Base-by-base conservation (phyloP, 2,888 invertebrate genomes). In the Cosmia pyralina region DNA sequence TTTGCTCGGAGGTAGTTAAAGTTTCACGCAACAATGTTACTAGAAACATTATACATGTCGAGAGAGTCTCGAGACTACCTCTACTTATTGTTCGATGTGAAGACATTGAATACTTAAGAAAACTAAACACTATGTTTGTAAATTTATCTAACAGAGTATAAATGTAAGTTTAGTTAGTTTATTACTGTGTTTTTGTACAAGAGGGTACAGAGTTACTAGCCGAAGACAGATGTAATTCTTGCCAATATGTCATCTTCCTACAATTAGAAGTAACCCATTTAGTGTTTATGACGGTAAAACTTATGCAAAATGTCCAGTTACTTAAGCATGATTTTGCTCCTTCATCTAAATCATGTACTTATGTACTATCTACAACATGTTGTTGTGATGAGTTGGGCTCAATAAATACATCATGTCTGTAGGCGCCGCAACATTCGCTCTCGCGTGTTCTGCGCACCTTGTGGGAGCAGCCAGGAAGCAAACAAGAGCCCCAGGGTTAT, bases 381-480 rank as follows among this genome's bases (percentile, higher is more conserved):
- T 72, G 69, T 69, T 69, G 55, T 70, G 72, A 69, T 59, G 68
- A 72, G 53, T 73, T 71, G 52, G 46, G 86, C 71, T 84, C 86
- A 86, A 90, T 93, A 93, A 93, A 93, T 92, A 93, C 90, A 88
- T 93, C 92, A 90, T 93, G 90, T 92, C 92, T 93, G 87, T 87
- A 89, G 92, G 92, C 92, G 91, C 88, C 87, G 91, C 90, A 93
- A 92, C 90, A 92, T 89, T 88, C 87, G 84, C 86, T 86, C 85
- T 90, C 83, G 90, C 90, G 88, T 92, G 90, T 90, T 90, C 81
- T 88, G 88, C 90, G 92, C 92, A 93, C 92, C 93, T 94, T 91
- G 90, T 88, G 87, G 71, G 70, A 77, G 83, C 83, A 85, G 81
- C 57, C 72, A 90, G 91, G 91, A 90, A 92, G 90, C 92, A 90